Conservation (phyloP, 2,113 vertebrate genomes). For the Callipepla californica region DNA sequence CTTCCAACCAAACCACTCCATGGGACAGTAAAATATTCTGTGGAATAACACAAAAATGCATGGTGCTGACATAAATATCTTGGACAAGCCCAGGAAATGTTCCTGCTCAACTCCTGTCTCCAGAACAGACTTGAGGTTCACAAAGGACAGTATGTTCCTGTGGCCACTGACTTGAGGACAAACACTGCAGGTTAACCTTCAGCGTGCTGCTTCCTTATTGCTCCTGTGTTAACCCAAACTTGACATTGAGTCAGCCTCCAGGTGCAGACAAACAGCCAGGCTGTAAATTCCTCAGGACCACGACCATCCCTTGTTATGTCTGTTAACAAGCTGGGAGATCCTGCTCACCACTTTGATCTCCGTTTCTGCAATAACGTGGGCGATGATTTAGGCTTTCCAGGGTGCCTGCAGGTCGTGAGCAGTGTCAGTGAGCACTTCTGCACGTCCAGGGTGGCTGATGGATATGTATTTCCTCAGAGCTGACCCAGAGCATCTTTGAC, state of each 20-base stretch:
- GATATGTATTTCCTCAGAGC: not conserved
- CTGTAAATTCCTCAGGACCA: not conserved
- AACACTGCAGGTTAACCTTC: not conserved
- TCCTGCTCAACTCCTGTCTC: not conserved
- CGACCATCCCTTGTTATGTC: not conserved
- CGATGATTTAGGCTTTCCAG: not conserved
- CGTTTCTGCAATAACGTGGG: accelerated
- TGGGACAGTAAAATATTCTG: not conserved
- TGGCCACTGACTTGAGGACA: accelerated
- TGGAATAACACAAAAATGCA: not conserved
- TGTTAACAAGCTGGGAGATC: not conserved
- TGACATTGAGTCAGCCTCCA: not conserved
- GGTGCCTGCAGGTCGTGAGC: not conserved
- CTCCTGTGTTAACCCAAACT: not conserved
- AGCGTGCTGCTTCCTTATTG: not conserved
- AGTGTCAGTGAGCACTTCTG: not conserved
- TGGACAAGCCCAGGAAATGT: not conserved
- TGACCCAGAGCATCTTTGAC: not conserved
- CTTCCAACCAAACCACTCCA: not conserved
- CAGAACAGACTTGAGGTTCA: not conserved
- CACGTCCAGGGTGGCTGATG: not conserved
- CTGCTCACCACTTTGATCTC: not conserved
- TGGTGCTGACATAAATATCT: accelerated
- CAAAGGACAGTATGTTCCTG: accelerated
- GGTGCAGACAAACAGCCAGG: not conserved